Evolutionary conservation across 1,140 invertebrate species (phyloP).

Genomic region (Drosophila setifemur): DNA sequence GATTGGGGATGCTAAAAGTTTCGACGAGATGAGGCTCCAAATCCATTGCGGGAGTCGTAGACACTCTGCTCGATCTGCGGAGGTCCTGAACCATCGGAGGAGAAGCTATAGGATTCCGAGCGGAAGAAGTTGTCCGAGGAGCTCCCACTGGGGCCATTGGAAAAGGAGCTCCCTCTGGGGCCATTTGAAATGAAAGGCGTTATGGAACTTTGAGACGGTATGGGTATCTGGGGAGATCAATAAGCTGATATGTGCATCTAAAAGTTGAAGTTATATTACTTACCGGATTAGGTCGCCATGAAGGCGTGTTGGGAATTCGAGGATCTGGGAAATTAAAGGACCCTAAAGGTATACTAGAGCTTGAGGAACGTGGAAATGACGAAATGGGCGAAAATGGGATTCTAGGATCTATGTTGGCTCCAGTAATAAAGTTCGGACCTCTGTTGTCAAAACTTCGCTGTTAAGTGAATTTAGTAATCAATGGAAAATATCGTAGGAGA

Average conservation of each 20-base stretch:
- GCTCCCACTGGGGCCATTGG: background rate
- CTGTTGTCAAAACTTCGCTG: too few species aligned
- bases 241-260: background rate
- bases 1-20: conserved; percentile 31
- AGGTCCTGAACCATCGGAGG: conserved; percentile 47
- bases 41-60: conserved; percentile 43
- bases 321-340: too few species aligned
- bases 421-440: too few species aligned
- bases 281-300: background rate
- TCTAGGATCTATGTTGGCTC: too few species aligned
- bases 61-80: conserved; percentile 41
- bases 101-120: conserved; percentile 51
- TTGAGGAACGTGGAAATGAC: too few species aligned
- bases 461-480: too few species aligned
- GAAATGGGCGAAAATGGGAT: too few species aligned
- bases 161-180: background rate
- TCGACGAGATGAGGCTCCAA: background rate
- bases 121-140: conserved; percentile 43
- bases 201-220: background rate
- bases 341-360: too few species aligned
- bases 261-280: background rate
- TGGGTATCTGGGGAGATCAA: background rate
- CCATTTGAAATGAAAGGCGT: background rate
- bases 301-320: background rate
- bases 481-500: too few species aligned